Evolutionary conservation across 2,888 invertebrate species (phyloP).

Genomic region (Sipha maydis): DNA sequence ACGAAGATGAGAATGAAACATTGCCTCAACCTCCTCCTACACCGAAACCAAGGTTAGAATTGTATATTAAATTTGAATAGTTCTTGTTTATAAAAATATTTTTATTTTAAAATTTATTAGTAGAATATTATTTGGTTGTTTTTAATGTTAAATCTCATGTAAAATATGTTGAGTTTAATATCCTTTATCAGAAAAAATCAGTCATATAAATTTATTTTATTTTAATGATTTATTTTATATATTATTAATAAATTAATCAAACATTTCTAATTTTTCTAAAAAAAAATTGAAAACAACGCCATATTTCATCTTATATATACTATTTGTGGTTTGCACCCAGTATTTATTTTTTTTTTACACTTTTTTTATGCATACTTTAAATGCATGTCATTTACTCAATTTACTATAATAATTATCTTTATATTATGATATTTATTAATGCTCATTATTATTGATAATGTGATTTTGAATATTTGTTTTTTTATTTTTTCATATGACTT

Average conservation of each 20-base stretch:
- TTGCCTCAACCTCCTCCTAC: conserved; percentile 68
- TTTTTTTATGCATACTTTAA: not conserved
- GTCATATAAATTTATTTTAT: not conserved
- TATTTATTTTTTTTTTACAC: not conserved
- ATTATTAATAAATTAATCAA: not conserved
- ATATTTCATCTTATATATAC: not conserved
- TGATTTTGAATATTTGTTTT: not conserved
- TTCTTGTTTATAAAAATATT: no score
- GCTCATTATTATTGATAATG: not conserved
- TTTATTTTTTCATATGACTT: no score
- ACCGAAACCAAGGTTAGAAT: conserved; percentile 69
- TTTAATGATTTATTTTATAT: not conserved
- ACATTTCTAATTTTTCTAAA: not conserved
- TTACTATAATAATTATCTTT: not conserved
- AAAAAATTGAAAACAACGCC: not conserved
- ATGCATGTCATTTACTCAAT: not conserved
- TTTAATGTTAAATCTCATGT: no score
- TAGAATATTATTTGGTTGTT: no score
- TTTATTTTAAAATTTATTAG: no score
- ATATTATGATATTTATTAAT: not conserved
- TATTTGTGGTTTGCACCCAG: not conserved
- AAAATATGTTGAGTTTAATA: not conserved
- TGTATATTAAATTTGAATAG: not conserved
- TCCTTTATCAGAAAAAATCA: not conserved
- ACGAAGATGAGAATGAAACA: conserved; percentile 70